Base-by-base conservation (phyloP, 2,797 vertebrate species). In the Spondyliosoma cantharus region DNA sequence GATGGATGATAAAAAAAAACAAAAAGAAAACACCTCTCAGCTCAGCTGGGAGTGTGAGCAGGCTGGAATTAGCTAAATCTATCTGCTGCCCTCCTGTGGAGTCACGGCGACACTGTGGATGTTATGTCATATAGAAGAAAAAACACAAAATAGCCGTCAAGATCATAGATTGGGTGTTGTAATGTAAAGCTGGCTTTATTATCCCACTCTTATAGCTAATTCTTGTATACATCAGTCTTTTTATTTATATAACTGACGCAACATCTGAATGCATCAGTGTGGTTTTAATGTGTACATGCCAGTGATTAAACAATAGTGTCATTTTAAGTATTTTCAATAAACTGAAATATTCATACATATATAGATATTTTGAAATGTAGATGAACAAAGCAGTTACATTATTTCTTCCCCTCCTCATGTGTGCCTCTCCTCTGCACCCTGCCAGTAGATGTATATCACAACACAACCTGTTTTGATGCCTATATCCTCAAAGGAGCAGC, bases 11-110 rank as follows among this genome's bases (percentile, higher is more conserved):
- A 37, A 37, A 37, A 37, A 32, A 32, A 32, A 27, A 27, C 27
- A 37, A 37, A 37, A 37, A 37, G 11, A 48, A 50, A 82, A 63
- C 54, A 29, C 52, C 32, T 74, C 49, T 29, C 27, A 15, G 59
- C 53, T 37, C 48, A 66, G 49, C 27, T 11, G 48, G 37, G 12
- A 75, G 24, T n/a, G 62, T 29, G 48, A 84, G 17, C 15, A 57
- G 49, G 6, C 43, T 22, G 56, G 54, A 24, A 46, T 62, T 19
- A 73, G 53, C 29, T 16, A 61, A 75, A 78, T 75, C 66, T 60
- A 76, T 92, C 76, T 94, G 86, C 93, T 93, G 93, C 93, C 93
- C 90, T 88, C 93, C 72, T 84, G 89, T 94, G 94, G 94, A 76
- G 19, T 48, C 13, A 48, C 0, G 0, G n/a, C 15, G 73, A 80